Base-by-base conservation (phyloP, 2,113 vertebrate genomes). In the Naja naja region DNA sequence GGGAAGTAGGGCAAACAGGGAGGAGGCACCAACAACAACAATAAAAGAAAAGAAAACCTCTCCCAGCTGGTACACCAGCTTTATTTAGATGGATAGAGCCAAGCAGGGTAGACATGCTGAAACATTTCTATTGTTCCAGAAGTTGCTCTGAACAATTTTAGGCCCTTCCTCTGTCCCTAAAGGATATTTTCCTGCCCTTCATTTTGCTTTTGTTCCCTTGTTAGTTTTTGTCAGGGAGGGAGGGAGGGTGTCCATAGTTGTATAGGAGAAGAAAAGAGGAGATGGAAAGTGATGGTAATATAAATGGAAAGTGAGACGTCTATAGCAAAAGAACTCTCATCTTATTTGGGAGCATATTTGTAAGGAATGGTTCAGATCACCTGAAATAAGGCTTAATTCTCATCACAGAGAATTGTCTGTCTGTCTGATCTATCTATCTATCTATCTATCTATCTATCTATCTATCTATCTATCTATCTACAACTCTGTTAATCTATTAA, bases 1-100 rank as follows among this genome's bases (percentile, higher is more conserved):
- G 89, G 20, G 11, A 85, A 86, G 56, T 56, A 49, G 47, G 89
- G 89, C 53, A 92, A 95, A 90, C 1, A 89, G 90, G 60, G 18
- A 94, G 94, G 94, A 81, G 90, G 47, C 49, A 11, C n/a, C 81
- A 81, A 9, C 0, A 0, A 93, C 91, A 94, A 52, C 87, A 89
- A 95, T 11, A 92, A 0, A 94, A 69, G 54, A 85, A 74, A 91
- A 90, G 81, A 94, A 95, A 96, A 93, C 69, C 90, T 91, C 87
- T 95, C 69, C 93, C 93, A 96, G 91, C 94, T 96, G 98, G 95
- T 97, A 98, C 97, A 95, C 96, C 97, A 97, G 96, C 95, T 98
- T 96, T 98, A 97, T 98, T 98, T 97, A 97, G 97, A 98, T 97
- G 96, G 97, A 98, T 95, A 94, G 93, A 95, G 93, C 27, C 10